A percentile compares a stretch with the other conserved stretches of the same genome.
Evolutionary conservation across 2,113 vertebrate species (phyloP).

Genomic region (Rhadina sibilatrix): DNA sequence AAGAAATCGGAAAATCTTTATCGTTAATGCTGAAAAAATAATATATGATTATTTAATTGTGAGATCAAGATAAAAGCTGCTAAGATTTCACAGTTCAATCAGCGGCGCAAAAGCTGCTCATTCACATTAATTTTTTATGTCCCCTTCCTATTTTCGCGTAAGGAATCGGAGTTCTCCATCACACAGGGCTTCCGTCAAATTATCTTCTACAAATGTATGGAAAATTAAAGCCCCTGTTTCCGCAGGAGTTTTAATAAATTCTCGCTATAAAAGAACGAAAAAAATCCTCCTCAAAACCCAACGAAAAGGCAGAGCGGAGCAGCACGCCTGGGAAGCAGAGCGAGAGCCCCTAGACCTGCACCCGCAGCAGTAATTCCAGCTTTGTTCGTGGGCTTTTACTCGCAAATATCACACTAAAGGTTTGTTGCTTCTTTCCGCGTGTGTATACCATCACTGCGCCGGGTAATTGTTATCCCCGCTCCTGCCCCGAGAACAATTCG

Average conservation of each 20-base stretch:
- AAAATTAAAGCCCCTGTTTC: background rate
- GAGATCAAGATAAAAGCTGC: conserved; percentile 60
- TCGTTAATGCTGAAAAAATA: conserved; percentile 40
- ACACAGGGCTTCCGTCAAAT: background rate
- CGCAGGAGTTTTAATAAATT: background rate
- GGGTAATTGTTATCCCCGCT: background rate
- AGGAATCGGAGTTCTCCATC: background rate
- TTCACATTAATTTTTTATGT: conserved; percentile 29
- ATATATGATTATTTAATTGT: conserved; percentile 49
- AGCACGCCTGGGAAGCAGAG: background rate
- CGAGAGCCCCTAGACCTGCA: background rate
- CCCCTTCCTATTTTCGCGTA: background rate
- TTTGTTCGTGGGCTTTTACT: conserved; percentile 6
- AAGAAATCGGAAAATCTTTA: conserved; percentile 10
- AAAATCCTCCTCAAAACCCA: background rate
- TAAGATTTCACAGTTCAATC: conserved; percentile 41
- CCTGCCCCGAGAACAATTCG: conserved; percentile 16
- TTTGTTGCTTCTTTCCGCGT: background rate
- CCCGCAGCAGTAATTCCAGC: background rate
- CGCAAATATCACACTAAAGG: background rate
- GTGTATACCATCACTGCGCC: background rate
- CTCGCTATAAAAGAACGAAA: background rate
- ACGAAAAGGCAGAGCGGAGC: background rate
- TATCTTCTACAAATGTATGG: background rate
- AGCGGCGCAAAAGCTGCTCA: background rate